Conservation (phyloP, 2,888 invertebrate species). For the Philonicus albiceps region DNA sequence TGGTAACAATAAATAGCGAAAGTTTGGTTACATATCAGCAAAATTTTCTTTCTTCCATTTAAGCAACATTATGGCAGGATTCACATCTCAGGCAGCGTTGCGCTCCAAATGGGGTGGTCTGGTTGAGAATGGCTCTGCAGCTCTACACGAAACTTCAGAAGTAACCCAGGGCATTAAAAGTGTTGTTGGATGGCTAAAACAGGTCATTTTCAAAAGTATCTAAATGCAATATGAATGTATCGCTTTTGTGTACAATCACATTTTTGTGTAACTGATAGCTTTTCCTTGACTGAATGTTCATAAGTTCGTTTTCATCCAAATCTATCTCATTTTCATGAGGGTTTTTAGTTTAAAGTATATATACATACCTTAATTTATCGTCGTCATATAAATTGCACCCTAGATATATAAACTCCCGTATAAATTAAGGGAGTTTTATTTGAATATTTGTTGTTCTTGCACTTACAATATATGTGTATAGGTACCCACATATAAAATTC, state of each 20-base stretch:
- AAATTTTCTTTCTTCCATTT: slow-evolving; percentile 23
- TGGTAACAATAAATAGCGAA: background rate
- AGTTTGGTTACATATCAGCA: background rate
- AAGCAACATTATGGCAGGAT: slow-evolving; percentile 69
- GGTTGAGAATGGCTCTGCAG: slow-evolving; percentile 66
- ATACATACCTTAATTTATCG: background rate
- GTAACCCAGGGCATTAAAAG: slow-evolving; percentile 77
- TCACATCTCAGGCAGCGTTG: slow-evolving; percentile 74
- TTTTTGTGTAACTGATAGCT: background rate
- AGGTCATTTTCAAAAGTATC: slow-evolving; percentile 64
- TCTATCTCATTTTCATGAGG: background rate
- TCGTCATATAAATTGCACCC: background rate
- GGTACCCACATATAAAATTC: background rate
- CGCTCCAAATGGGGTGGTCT: slow-evolving; percentile 77
- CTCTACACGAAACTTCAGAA: slow-evolving; percentile 63
- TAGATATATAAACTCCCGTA: background rate
- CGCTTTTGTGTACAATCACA: slow-evolving; percentile 16
- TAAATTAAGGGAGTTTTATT: background rate
- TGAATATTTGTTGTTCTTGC: background rate
- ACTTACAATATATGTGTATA: background rate
- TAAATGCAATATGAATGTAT: slow-evolving; percentile 10
- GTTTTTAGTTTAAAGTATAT: background rate
- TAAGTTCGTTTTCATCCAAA: background rate
- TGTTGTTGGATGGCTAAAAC: slow-evolving; percentile 84
- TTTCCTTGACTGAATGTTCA: background rate